Conservation (phyloP, 2,113 vertebrate species). For the Drymodes brunneopygia region DNA sequence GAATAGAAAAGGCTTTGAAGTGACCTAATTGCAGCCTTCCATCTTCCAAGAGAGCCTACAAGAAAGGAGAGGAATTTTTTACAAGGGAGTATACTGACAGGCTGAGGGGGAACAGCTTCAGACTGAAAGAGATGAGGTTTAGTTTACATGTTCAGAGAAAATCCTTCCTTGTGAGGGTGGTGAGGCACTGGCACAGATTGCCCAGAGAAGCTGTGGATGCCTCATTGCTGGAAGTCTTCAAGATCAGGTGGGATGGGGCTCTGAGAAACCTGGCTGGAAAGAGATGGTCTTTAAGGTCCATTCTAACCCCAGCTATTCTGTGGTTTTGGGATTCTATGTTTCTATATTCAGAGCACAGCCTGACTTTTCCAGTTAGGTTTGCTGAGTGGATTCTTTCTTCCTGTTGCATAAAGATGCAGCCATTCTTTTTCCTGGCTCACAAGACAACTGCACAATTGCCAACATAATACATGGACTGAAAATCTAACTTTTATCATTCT, state of each 20-base stretch:
- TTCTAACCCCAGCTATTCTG: neutral
- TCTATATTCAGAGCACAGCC: neutral
- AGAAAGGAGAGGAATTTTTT: neutral
- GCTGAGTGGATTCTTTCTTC: neutral
- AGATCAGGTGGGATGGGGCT: no score
- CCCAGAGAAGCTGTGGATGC: neutral
- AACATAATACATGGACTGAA: neutral
- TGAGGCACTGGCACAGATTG: no score
- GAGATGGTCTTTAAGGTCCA: neutral
- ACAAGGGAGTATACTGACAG: no score
- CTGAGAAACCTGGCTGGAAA: rapidly evolving
- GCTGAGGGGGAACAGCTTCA: neutral
- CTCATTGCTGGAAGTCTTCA: neutral
- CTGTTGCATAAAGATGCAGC: neutral
- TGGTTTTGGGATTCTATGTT: neutral
- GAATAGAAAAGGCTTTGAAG: neutral
- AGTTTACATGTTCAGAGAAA: neutral
- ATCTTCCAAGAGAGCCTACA: neutral
- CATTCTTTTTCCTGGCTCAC: neutral
- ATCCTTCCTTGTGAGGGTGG: neutral
- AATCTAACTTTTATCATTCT: neutral
- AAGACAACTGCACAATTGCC: neutral
- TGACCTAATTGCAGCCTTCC: neutral
- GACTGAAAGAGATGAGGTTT: neutral
- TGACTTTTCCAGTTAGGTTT: neutral